phyloP scores from a whole-genome alignment of 2,113 vertebrate genomes.

The Desmodus rotundus region DNA sequence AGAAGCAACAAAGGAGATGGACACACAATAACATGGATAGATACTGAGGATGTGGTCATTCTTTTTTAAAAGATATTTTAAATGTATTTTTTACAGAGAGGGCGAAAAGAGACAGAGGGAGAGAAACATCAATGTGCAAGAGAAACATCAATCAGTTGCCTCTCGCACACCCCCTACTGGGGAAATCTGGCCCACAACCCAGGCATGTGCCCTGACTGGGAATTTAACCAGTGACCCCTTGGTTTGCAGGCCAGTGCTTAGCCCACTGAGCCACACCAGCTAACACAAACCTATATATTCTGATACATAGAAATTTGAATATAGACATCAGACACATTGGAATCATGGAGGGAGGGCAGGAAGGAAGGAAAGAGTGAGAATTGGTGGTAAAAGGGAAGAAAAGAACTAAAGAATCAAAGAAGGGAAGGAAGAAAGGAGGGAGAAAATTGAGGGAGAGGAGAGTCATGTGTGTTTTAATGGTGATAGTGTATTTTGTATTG shows the following conservation, averaged over 20 bases:
- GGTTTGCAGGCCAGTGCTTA: too few relatives aligned
- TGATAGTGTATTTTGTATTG: background rate
- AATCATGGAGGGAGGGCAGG: background rate
- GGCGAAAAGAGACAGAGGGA: too few relatives aligned
- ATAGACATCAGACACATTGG: background rate
- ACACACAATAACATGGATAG: background rate
- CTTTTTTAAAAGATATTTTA: background rate
- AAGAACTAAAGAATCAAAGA: background rate
- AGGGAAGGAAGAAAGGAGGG: background rate
- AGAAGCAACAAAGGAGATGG: background rate
- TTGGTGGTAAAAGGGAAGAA: background rate
- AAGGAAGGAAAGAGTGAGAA: background rate
- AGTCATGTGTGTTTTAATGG: background rate
- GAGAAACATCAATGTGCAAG: too few relatives aligned
- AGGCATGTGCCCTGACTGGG: too few relatives aligned
- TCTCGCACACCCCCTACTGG: too few relatives aligned
- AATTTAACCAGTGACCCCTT: too few relatives aligned
- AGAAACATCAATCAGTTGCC: too few relatives aligned
- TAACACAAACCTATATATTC: background rate
- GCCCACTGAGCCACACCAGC: too few relatives aligned
- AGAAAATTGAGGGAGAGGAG: background rate
- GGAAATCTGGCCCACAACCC: too few relatives aligned
- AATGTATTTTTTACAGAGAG: too few relatives aligned
- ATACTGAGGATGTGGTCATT: background rate
- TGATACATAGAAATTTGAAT: slow-evolving; percentile 14